Evolutionary conservation across 2,113 vertebrate genomes (phyloP).

Genomic region (Drymodes brunneopygia): DNA sequence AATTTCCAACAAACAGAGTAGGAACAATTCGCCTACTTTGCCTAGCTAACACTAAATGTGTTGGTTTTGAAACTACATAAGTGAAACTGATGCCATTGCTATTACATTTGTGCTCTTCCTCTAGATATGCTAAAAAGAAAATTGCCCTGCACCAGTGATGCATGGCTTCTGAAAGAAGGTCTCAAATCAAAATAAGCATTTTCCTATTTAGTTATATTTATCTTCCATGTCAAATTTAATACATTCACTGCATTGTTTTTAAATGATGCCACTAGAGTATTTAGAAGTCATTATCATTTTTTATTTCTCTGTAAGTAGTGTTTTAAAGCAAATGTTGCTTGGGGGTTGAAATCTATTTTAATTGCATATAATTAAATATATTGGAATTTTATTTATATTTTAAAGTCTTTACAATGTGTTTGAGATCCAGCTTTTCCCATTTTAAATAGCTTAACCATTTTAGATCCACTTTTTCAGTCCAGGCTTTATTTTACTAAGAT

Average conservation of each 20-base stretch:
- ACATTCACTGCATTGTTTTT: background rate
- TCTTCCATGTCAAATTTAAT: background rate
- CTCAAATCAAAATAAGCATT: background rate
- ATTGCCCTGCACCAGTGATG: background rate
- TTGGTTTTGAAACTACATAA: background rate
- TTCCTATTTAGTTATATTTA: background rate
- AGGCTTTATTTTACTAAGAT: background rate
- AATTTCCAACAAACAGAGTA: background rate
- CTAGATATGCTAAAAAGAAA: background rate
- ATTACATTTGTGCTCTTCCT: background rate
- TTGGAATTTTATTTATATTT: background rate
- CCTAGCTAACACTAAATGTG: background rate
- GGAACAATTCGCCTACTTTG: background rate
- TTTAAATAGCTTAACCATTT: background rate
- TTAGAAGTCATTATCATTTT: background rate
- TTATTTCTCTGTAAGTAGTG: background rate
- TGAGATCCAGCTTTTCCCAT: background rate
- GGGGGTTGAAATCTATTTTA: background rate
- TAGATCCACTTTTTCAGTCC: background rate
- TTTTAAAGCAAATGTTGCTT: background rate
- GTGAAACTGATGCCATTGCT: background rate
- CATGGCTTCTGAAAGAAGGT: background rate
- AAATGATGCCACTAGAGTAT: background rate
- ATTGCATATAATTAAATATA: background rate
- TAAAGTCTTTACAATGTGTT: background rate